phyloP scores from a whole-genome alignment of 2,113 vertebrate genomes.

The Synodontis membranacea region DNA sequence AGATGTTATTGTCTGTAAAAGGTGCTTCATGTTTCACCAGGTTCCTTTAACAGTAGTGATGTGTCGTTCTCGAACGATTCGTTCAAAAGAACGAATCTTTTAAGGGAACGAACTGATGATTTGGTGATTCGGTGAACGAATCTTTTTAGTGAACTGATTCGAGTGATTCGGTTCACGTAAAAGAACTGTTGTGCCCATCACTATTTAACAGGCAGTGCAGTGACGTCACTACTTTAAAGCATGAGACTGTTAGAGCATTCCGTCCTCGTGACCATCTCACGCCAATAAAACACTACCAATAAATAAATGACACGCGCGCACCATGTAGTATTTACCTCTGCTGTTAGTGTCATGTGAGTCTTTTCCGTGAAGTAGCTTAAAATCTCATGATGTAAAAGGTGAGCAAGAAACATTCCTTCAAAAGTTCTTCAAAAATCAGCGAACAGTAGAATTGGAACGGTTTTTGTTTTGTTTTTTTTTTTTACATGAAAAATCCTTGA shows the following conservation, averaged over 20 bases:
- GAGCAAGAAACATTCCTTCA: not conserved
- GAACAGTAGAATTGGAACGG: not conserved
- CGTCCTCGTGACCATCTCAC: not conserved
- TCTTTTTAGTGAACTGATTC: too few relatives aligned
- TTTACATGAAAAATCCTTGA: not conserved
- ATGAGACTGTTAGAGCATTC: too few relatives aligned
- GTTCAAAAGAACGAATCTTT: too few relatives aligned
- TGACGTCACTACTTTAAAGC: too few relatives aligned
- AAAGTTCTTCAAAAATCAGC: too few relatives aligned
- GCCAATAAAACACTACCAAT: not conserved
- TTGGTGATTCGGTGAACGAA: too few relatives aligned
- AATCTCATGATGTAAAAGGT: not conserved
- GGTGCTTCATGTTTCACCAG: not conserved
- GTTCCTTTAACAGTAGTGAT: not conserved
- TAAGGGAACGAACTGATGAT: too few relatives aligned
- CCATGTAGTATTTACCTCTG: not conserved
- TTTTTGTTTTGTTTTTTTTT: not conserved
- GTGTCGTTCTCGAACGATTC: too few relatives aligned
- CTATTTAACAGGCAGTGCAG: too few relatives aligned
- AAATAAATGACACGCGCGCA: not conserved
- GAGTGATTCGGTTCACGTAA: too few relatives aligned
- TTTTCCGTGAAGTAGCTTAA: not conserved
- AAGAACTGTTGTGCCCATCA: too few relatives aligned
- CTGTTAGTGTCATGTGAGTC: fast-evolving
- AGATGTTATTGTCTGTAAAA: not conserved